These are phyloP conservation scores for Cryptoprocta ferox DNA, from an alignment of 2,797 vertebrate genomes.

Conservation along the genomic window DNA sequence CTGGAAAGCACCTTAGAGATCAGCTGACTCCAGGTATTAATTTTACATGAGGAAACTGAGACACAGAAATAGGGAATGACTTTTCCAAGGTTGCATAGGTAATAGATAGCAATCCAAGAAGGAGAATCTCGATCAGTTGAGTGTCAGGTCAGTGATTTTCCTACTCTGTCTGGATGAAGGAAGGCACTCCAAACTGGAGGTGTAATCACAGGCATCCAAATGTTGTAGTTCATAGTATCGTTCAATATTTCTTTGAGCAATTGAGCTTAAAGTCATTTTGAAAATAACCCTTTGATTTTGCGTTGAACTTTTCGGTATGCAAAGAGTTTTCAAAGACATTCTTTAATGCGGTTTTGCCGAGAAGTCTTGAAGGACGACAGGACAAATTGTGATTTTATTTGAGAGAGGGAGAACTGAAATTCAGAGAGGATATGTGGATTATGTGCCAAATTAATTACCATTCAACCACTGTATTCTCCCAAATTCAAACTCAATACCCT, in stretches of 20 bases:
- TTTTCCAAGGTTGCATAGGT: background rate
- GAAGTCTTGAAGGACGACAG: background rate
- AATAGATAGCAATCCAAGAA: background rate
- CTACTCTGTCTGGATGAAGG: background rate
- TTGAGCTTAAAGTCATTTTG: background rate
- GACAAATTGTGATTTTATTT: background rate
- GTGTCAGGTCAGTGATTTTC: background rate
- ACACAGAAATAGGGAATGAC: background rate
- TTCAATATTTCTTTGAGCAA: slow-evolving; percentile 16
- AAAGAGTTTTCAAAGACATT: background rate
- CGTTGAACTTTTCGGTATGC: background rate
- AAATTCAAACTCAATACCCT: background rate
- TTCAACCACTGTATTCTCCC: background rate
- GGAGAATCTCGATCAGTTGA: background rate
- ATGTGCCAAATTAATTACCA: background rate
- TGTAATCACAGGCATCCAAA: background rate
- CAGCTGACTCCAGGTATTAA: background rate
- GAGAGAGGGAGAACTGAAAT: background rate
- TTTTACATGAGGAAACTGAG: slow-evolving; percentile 29
- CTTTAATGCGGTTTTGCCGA: background rate
- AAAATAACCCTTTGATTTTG: background rate
- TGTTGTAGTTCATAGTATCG: background rate
- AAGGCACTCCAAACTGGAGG: background rate
- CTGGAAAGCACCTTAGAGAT: background rate
- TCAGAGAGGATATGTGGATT: background rate